Evolutionary conservation across 2,113 vertebrate genomes (phyloP), one percentile per base, ranked within the genome.

Genomic region (Jaculus jaculus): DNA sequence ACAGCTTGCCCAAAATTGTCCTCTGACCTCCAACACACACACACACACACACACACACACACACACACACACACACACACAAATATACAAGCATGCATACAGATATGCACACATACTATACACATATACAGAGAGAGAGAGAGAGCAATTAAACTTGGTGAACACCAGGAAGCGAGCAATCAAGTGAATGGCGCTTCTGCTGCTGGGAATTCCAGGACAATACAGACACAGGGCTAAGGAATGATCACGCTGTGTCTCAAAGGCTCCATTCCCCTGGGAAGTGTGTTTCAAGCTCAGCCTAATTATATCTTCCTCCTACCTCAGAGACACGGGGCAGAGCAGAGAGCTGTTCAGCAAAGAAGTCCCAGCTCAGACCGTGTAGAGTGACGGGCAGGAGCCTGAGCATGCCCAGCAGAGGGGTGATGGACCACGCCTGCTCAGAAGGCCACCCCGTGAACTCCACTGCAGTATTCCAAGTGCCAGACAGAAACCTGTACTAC

Each of bases 331-430:
- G 23, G 39, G 58, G 24, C 39, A 20, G 66, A 79, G 68, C 4
- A 73, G 58, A 60, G 30, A 34, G 69, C 9, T 34, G 30, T 17
- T 82, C 42, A 74, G 69, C 42, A 58, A 65, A 51, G 68, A 81
- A 26, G n/a, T 58, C 24, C 23, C 34, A 28, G 39, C 51, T 47
- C 12, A 13, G 66, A 66, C 3, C 42, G 60, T 51, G 20, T 6
- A 26, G 34, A 42, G 66, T 18, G 2, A 47, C 28, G 39, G 54
- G 11, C 7, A 51, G 8, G 39, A 16, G 2, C 30, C 16, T 16
- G 30, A 2, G 3, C 8, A 3, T 0, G 5, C 12, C 8, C 15
- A 6, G n/a, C 8, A 39, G 21, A 28, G n/a, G 66, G 54, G 6
- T 11, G 30, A 30, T 3, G 28, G 60, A 28, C 80, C 15, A 8